Evolutionary conservation across 2,888 invertebrate genomes (phyloP).

Genomic region (Xestoiulus laeticollis): DNA sequence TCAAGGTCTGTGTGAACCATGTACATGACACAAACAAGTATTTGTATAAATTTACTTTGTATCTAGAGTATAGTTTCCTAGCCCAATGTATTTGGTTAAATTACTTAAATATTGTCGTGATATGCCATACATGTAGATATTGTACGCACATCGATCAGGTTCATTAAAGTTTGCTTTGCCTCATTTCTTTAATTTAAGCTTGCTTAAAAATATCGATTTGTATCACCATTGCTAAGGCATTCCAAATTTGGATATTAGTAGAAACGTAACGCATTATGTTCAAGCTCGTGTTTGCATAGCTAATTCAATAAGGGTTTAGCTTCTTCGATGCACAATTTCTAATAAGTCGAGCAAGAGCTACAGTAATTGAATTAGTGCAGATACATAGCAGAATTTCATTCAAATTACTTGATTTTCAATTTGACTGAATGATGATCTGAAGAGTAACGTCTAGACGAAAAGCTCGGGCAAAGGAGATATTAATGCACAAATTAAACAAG

Average conservation of each 20-base stretch:
- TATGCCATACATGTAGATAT: too few relatives aligned
- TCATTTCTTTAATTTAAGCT: slow-evolving; percentile 26
- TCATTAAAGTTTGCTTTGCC: slow-evolving; percentile 11
- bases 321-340: slow-evolving; percentile 26
- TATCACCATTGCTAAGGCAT: neutral
- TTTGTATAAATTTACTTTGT: too few relatives aligned
- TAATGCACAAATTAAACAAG: neutral
- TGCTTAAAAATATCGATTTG: slow-evolving; percentile 11
- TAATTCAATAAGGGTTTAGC: slow-evolving; percentile 13
- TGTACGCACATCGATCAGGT: neutral
- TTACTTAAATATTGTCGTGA: too few relatives aligned
- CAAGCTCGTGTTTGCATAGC: neutral
- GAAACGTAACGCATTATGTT: slow-evolving; percentile 9
- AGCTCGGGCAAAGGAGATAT: neutral
- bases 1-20: too few relatives aligned
- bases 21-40: too few relatives aligned
- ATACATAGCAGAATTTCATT: slow-evolving; percentile 18
- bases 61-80: too few relatives aligned
- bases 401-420: slow-evolving; percentile 17
- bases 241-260: slow-evolving; percentile 4
- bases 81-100: too few relatives aligned
- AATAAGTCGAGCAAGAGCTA: neutral
- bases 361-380: neutral
- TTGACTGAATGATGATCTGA: slow-evolving; percentile 26
- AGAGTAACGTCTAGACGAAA: slow-evolving; percentile 13